A percentile compares a stretch with the other conserved stretches of the same genome.
phyloP scores from a whole-genome alignment of 1,140 invertebrate genomes.

The Drosophila kohkoa region DNA sequence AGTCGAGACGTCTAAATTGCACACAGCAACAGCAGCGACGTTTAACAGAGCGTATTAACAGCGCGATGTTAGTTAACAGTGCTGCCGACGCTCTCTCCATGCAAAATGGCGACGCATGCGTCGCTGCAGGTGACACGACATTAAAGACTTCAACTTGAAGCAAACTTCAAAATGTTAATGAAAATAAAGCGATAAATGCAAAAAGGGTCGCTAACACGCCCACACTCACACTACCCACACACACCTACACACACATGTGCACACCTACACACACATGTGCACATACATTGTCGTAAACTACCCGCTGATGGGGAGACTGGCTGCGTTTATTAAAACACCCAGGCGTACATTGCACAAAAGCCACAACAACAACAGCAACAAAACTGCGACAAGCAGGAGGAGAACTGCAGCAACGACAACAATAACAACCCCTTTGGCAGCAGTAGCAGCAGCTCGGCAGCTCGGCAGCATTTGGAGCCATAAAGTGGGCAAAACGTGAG shows the following conservation, averaged over 20 bases:
- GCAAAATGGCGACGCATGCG: constrained; percentile 60
- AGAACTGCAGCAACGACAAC: constrained; percentile 37
- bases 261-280: background rate
- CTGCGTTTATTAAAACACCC: constrained; percentile 76
- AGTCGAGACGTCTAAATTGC: constrained; percentile 42
- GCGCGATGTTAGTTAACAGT: constrained; percentile 54
- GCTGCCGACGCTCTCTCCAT: background rate
- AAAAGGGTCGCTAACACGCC: constrained; percentile 34
- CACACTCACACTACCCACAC: constrained; percentile 12
- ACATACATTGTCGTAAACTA: constrained; percentile 15
- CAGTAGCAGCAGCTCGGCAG: constrained; percentile 25
- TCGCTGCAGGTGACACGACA: constrained; percentile 31
- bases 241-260: constrained; percentile 11
- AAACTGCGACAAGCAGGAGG: constrained; percentile 20
- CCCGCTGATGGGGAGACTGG: constrained; percentile 29
- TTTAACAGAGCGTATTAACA: constrained; percentile 16
- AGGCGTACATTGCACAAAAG: constrained; percentile 63
- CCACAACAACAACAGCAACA: constrained; percentile 43
- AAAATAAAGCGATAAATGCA: constrained; percentile 55
- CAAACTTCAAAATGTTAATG: constrained; percentile 76
- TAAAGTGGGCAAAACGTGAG: constrained; percentile 74
- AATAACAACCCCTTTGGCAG: constrained; percentile 34
- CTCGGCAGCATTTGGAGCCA: constrained; percentile 60
- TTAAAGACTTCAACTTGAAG: constrained; percentile 58
- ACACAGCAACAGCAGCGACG: constrained; percentile 21